Evolutionary conservation across 2,797 vertebrate genomes (phyloP).

Genomic region (Neosalanx taihuensis): DNA sequence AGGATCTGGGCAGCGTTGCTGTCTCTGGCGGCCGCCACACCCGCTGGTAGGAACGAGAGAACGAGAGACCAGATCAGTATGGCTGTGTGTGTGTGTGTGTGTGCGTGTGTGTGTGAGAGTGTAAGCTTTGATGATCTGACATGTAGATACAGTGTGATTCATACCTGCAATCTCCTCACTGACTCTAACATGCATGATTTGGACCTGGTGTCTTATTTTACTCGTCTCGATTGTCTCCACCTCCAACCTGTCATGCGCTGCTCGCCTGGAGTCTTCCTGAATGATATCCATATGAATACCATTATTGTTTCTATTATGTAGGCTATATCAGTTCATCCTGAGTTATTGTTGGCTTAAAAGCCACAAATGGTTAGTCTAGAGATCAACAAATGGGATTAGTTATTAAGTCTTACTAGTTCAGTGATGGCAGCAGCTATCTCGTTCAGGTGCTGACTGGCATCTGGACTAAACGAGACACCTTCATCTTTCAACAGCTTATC

Average conservation of each 20-base stretch:
- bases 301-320: too few relatives aligned
- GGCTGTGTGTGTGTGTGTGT: not conserved
- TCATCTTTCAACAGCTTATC: slow-evolving; percentile 72
- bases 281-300: not conserved
- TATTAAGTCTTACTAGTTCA: slow-evolving; percentile 61
- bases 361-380: too few relatives aligned
- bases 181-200: slow-evolving; percentile 54
- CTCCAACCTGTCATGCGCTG: slow-evolving; percentile 72
- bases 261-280: slow-evolving; percentile 73
- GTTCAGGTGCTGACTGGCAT: slow-evolving; percentile 69
- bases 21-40: slow-evolving; percentile 66
- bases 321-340: too few relatives aligned
- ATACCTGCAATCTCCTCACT: slow-evolving; percentile 72
- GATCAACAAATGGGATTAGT: too few relatives aligned
- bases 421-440: slow-evolving; percentile 70
- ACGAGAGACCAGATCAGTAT: not conserved
- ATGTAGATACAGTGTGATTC: not conserved
- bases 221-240: slow-evolving; percentile 83
- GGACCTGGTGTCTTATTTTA: slow-evolving; percentile 67
- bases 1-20: slow-evolving; percentile 57
- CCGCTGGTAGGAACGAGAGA: slow-evolving; percentile 52
- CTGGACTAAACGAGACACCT: slow-evolving; percentile 61
- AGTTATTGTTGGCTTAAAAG: too few relatives aligned
- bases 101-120: not conserved
- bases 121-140: not conserved